A percentile compares a stretch with the other conserved stretches of the same genome.
Evolutionary conservation across 2,888 invertebrate species (phyloP).

Genomic region (Rotaria sp.): DNA sequence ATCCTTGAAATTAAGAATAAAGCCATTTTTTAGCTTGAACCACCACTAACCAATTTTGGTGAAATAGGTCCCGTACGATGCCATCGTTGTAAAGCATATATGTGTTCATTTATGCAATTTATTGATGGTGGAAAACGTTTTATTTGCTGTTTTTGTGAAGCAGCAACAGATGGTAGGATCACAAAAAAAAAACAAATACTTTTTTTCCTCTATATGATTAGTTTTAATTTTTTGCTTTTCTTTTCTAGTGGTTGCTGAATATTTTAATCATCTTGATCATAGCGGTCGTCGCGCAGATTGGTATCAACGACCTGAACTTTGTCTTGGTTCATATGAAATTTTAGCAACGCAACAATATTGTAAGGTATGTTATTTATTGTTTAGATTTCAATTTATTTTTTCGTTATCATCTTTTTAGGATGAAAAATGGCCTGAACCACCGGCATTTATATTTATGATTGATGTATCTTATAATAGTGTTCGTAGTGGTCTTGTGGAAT

Average conservation of each 20-base stretch:
- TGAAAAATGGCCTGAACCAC: conserved; percentile 63
- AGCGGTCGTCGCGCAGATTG: conserved; percentile 78
- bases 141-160: conserved; percentile 89
- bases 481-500: conserved; percentile 79
- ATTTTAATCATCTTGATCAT: conserved; percentile 88
- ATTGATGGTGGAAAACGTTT: conserved; percentile 91
- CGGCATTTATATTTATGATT: conserved; percentile 87
- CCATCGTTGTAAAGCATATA: conserved; percentile 93
- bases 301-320: conserved; percentile 80
- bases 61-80: conserved; percentile 89
- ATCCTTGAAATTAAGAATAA: not conserved
- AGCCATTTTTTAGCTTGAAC: conserved; percentile 48
- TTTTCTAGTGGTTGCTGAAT: conserved; percentile 63
- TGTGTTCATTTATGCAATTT: conserved; percentile 97
- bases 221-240: conserved; percentile 35
- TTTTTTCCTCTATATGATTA: not conserved
- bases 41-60: conserved; percentile 81
- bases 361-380: conserved; percentile 60
- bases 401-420: not conserved
- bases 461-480: conserved; percentile 95
- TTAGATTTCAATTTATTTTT: not conserved
- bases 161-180: conserved; percentile 69
- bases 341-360: conserved; percentile 95
- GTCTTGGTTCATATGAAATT: conserved; percentile 89
- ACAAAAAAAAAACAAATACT: not conserved